A percentile compares a stretch with the other conserved stretches of the same genome.
Evolutionary conservation across 2,113 vertebrate species (phyloP).

Genomic region (Chaetodon trifascialis): DNA sequence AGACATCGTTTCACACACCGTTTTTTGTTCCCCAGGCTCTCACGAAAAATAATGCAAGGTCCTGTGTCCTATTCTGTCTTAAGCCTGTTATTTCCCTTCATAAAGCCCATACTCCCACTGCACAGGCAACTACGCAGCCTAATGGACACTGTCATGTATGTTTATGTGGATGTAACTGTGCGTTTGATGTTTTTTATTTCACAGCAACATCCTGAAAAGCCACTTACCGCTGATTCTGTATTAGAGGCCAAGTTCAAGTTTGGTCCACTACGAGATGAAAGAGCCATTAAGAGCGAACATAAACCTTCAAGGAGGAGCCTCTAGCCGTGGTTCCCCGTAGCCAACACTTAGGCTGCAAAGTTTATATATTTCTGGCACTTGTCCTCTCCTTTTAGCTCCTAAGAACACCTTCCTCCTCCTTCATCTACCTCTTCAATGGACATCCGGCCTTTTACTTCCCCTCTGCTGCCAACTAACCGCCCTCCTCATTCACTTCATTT

Average conservation of each 20-base stretch:
- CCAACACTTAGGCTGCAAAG: slow-evolving; percentile 1
- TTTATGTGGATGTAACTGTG: background rate
- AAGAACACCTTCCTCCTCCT: slow-evolving; percentile 29
- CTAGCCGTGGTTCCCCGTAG: slow-evolving; percentile 12
- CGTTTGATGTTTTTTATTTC: background rate
- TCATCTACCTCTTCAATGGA: slow-evolving; percentile 38
- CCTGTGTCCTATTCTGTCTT: background rate
- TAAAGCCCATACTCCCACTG: background rate
- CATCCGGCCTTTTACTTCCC: slow-evolving; percentile 19
- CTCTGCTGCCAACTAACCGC: slow-evolving; percentile 43
- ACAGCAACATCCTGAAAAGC: background rate
- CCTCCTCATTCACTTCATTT: slow-evolving; percentile 43
- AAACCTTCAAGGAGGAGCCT: slow-evolving; percentile 1
- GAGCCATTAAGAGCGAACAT: slow-evolving; percentile 1
- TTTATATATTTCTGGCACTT: slow-evolving; percentile 23
- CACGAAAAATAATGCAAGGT: slow-evolving; percentile 26
- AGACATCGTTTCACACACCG: slow-evolving; percentile 43
- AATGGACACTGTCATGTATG: background rate
- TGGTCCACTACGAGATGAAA: slow-evolving; percentile 1
- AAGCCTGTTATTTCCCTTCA: background rate
- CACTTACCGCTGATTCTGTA: background rate
- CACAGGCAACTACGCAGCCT: background rate
- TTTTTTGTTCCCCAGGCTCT: slow-evolving; percentile 15
- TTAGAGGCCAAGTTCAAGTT: background rate
- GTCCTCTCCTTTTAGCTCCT: slow-evolving; percentile 9